A percentile compares a stretch with the other conserved stretches of the same genome.
phyloP scores from a whole-genome alignment of 1,140 invertebrate species.

The Geopemphigus sp. region DNA sequence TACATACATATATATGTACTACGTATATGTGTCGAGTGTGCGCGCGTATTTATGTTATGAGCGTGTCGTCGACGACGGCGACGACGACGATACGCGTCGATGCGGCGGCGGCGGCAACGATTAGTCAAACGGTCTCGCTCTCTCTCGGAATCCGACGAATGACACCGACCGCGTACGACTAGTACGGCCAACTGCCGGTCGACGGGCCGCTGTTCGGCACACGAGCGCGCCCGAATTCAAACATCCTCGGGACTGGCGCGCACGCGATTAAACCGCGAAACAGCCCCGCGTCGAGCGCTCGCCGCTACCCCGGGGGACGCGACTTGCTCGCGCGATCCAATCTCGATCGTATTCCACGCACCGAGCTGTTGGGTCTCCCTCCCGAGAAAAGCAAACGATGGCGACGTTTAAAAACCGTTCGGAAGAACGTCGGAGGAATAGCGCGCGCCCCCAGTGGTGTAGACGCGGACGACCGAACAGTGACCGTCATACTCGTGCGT shows the following conservation, averaged over 20 bases:
- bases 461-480: conserved; percentile 20
- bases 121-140: conserved; percentile 5
- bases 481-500: neutral
- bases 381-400: neutral
- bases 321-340: neutral
- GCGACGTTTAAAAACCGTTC: neutral
- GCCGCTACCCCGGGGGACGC: neutral
- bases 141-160: conserved; percentile 23
- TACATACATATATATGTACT: neutral
- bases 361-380: too few species aligned
- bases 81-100: neutral
- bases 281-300: neutral
- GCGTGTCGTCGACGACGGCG: too few species aligned
- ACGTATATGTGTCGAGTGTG: neutral
- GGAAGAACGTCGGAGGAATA: neutral
- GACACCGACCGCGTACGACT: conserved; percentile 17
- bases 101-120: conserved; percentile 25
- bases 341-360: too few species aligned
- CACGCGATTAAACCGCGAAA: too few species aligned
- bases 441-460: too few species aligned
- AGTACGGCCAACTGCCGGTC: neutral
- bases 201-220: conserved; percentile 30
- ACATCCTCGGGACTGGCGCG: too few species aligned
- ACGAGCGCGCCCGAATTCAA: conserved; percentile 33
- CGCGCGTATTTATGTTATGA: neutral